Evolutionary conservation across 2,888 invertebrate genomes (phyloP), one percentile per base, ranked within the genome.

Genomic region (Clanis bilineata): DNA sequence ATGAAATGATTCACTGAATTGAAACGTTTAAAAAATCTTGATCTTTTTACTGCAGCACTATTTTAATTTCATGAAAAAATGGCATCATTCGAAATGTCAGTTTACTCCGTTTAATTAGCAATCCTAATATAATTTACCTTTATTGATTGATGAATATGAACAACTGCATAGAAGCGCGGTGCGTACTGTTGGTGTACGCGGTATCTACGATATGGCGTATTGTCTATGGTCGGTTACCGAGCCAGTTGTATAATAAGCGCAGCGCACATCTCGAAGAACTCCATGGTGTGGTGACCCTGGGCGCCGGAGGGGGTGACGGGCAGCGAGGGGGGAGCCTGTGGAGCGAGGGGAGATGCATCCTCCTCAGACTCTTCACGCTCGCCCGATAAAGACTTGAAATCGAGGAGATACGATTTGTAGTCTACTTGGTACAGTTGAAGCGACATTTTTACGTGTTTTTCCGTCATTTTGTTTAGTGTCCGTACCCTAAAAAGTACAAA

Each of bases 181-280:
- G 3, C 12, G 2, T 10, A 22, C 15, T 3, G 21, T 21, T 44
- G 22, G 10, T 12, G 12, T 18, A 22, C 5, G n/a, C 22, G n/a
- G 41, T 41, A 15, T 41, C n/a, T 41, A 41, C 9, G 4, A 10
- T 36, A 36, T n/a, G n/a, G 5, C 39, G 18, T 41, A 38, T 25
- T 36, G 12, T 12, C 41, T 1, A 2, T 18, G 41, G 15, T 41
- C 18, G 45, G 70, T 65, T 94, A 98, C 89, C 98, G 96, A 32
- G 99, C 99, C 65, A 99, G 93, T 74, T 99, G 99, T 64, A 99
- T 98, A 74, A 99, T 99, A 51, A 99, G 94, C 2, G 98, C 97
- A 21, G 99, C 98, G 88, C 99, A 99, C 98, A 99, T 99, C 93
- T 99, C 99, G 82, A 99, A 99, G 93, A 99, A 99, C 92, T 99